Conservation (phyloP, 2,113 vertebrate genomes). For the Toxotes chatareus region DNA sequence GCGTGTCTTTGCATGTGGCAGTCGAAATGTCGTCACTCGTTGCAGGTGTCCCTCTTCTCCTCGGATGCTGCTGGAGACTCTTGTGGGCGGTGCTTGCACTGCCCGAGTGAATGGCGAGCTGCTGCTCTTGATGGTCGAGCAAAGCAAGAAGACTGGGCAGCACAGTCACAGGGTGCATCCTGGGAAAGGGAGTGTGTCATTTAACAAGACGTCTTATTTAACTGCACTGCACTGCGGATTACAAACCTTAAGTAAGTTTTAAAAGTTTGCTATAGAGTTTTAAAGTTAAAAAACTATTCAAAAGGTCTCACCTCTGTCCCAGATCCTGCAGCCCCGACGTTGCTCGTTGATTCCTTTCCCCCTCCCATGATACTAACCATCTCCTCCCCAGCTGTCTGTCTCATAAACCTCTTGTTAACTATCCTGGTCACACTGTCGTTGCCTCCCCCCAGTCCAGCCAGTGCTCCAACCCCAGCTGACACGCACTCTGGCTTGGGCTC, state of each 20-base stretch:
- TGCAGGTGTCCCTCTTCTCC: slow-evolving; percentile 83
- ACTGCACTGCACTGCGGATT: too few relatives aligned
- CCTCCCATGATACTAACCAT: slow-evolving; percentile 76
- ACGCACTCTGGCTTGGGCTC: slow-evolving; percentile 85
- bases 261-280: too few relatives aligned
- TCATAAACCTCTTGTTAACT: slow-evolving; percentile 92
- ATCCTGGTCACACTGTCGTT: slow-evolving; percentile 88
- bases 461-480: slow-evolving; percentile 63
- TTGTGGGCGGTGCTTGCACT: slow-evolving; percentile 90
- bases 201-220: neutral
- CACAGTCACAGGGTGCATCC: slow-evolving; percentile 95
- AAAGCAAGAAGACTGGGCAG: slow-evolving; percentile 89
- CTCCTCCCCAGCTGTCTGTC: slow-evolving; percentile 88
- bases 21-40: slow-evolving; percentile 80
- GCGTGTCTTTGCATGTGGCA: slow-evolving; percentile 29
- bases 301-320: slow-evolving; percentile 59
- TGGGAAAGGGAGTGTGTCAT: slow-evolving; percentile 63
- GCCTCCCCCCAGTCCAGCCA: slow-evolving; percentile 47
- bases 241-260: too few relatives aligned
- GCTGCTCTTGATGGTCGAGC: slow-evolving; percentile 87
- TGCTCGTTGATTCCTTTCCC: slow-evolving; percentile 76
- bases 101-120: slow-evolving; percentile 88
- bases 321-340: slow-evolving; percentile 78
- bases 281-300: neutral
- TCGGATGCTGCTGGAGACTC: slow-evolving; percentile 80